phyloP scores from a whole-genome alignment of 2,888 invertebrate genomes.

The Argyresthia albistria region DNA sequence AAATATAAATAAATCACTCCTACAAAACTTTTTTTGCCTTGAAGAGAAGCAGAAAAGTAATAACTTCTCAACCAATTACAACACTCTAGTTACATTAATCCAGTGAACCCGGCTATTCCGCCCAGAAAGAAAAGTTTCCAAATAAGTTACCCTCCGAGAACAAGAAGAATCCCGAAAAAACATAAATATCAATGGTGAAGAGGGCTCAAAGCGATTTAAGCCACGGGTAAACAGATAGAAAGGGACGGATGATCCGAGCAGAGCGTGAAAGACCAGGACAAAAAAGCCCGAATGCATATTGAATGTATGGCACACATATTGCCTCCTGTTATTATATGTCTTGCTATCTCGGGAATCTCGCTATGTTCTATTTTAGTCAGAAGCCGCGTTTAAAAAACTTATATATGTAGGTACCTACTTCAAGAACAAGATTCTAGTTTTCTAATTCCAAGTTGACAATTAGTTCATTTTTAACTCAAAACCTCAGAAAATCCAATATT shows the following conservation, averaged over 20 bases:
- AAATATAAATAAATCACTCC: constrained; percentile 51
- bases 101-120: constrained; percentile 40
- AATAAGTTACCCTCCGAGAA: constrained; percentile 47
- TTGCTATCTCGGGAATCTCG: too few species aligned
- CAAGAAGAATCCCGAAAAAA: constrained; percentile 36
- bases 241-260: constrained; percentile 12
- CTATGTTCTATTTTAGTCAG: too few species aligned
- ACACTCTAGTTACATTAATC: constrained; percentile 60
- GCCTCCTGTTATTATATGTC: neutral
- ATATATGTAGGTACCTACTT: too few species aligned
- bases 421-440: too few species aligned
- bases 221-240: constrained; percentile 16
- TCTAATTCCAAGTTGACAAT: too few species aligned
- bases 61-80: constrained; percentile 59
- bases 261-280: constrained; percentile 24
- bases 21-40: constrained; percentile 45
- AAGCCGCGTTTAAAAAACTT: too few species aligned
- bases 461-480: too few species aligned
- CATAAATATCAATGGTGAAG: constrained; percentile 60
- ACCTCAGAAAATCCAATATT: too few species aligned
- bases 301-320: constrained; percentile 40
- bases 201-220: constrained; percentile 41
- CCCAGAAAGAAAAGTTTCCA: constrained; percentile 51
- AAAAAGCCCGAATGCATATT: constrained; percentile 45
- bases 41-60: constrained; percentile 51